phyloP scores from a whole-genome alignment of 2,888 invertebrate species.

The Leptinotarsa juncta region DNA sequence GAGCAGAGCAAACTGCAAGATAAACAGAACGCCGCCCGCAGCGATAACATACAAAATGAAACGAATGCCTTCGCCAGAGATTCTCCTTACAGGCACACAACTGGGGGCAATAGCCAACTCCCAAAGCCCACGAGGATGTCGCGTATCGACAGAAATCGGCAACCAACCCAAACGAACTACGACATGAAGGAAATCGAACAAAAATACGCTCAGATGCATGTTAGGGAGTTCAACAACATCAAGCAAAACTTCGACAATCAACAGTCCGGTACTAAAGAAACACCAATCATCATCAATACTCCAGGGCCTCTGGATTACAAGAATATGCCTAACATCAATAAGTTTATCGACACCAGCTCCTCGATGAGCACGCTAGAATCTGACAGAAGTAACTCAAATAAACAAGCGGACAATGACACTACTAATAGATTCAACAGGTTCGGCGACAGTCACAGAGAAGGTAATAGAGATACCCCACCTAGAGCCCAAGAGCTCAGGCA shows the following conservation, averaged over 20 bases:
- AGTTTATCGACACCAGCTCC: slow-evolving; percentile 62
- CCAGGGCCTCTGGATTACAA: slow-evolving; percentile 52
- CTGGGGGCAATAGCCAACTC: slow-evolving; percentile 37
- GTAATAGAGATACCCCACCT: slow-evolving; percentile 56
- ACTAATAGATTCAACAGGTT: slow-evolving; percentile 37
- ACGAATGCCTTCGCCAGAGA: slow-evolving; percentile 56
- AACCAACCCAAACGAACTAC: slow-evolving; percentile 24
- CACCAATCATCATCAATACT: slow-evolving; percentile 42
- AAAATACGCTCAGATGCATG: slow-evolving; percentile 58
- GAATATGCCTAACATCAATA: slow-evolving; percentile 51
- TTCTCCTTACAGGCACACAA: slow-evolving; percentile 55
- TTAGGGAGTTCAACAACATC: slow-evolving; percentile 57
- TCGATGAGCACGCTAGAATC: slow-evolving; percentile 63
- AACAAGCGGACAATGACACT: slow-evolving; percentile 32
- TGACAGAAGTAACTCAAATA: slow-evolving; percentile 41
- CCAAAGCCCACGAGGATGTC: slow-evolving; percentile 36
- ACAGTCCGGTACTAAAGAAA: slow-evolving; percentile 35
- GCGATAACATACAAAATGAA: slow-evolving; percentile 62
- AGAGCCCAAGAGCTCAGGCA: slow-evolving; percentile 59
- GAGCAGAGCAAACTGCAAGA: slow-evolving; percentile 54
- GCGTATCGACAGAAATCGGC: slow-evolving; percentile 42
- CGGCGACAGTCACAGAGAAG: slow-evolving; percentile 24
- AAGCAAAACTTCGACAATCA: slow-evolving; percentile 54
- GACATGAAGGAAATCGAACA: slow-evolving; percentile 52
- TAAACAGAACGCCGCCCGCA: slow-evolving; percentile 47